Percentiles rank a stretch among this genome's conserved stretches.
Evolutionary conservation across 2,888 invertebrate genomes (phyloP).

Genomic region (Creontiades dilutus): DNA sequence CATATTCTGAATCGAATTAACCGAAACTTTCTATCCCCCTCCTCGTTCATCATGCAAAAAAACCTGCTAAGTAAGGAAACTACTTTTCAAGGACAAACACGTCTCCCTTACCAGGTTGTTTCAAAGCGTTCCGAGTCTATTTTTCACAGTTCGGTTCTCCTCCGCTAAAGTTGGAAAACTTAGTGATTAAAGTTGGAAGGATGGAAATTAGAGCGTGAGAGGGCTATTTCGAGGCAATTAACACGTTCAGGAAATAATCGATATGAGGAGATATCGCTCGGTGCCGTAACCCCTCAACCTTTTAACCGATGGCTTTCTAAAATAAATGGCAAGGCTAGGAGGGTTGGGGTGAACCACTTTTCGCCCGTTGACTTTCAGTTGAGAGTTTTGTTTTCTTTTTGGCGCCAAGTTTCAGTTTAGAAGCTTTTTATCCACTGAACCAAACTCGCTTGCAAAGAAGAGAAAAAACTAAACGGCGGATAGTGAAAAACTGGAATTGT

Average conservation of each 20-base stretch:
- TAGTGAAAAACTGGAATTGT: background rate
- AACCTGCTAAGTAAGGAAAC: background rate
- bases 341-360: background rate
- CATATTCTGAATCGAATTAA: background rate
- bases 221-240: conserved; percentile 44
- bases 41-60: conserved; percentile 20
- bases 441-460: background rate
- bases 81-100: conserved; percentile 7
- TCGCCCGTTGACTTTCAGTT: background rate
- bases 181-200: background rate
- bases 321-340: background rate
- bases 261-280: conserved; percentile 52
- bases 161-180: background rate
- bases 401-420: background rate
- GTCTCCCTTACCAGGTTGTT: background rate
- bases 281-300: conserved; percentile 57
- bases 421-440: background rate
- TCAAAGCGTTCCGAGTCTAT: background rate
- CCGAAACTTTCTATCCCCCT: conserved; percentile 15
- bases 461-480: background rate
- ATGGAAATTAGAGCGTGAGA: background rate
- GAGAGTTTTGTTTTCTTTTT: conserved; percentile 25
- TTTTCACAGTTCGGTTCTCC: background rate
- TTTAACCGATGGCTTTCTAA: conserved; percentile 44
- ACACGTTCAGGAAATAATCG: conserved; percentile 52